Evolutionary conservation across 2,113 vertebrate species (phyloP), one percentile per base, ranked within the genome.

Genomic region (Pandion haliaetus): DNA sequence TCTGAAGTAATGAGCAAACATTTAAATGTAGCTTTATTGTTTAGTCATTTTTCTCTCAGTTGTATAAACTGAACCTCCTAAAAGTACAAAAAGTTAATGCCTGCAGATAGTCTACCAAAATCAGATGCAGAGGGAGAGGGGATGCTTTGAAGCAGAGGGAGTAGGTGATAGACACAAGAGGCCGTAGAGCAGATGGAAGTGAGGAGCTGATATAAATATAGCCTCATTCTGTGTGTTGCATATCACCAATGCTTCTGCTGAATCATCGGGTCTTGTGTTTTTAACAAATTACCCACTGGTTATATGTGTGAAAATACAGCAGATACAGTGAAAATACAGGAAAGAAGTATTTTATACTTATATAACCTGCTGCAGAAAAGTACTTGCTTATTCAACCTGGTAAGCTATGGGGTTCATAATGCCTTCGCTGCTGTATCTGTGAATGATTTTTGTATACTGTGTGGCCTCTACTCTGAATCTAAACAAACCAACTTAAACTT

Each of bases 401-500:
- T 69, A 47, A 72, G 12, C 45, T 78, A 0, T 24, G 12, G 38
- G 45, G 25, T 50, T 85, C 62, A 9, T 70, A 61, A 85, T 8
- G 42, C 50, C 63, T 81, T 92, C 5, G 3, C 47, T 83, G 57
- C 31, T 88, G 8, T 49, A 24, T 73, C 49, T 73, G 36, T 31
- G 80, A 89, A 62, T 73, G 58, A 12, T 58, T 88, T 85, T 65
- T 91, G 69, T 78, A 29, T 59, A 52, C 47, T 71, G 6, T 8
- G 2, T 88, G 58, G 42, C 55, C 58, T 77, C 79, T 62, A 25
- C 45, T 78, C 50, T 82, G 31, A 63, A 86, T 86, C 82, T 72
- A 83, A 94, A 73, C 71, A 93, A 88, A 74, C 45, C 23, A 76
- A 59, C 13, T 44, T 78, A 29, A 86, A 66, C n/a, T 71, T 84